Evolutionary conservation across 2,797 vertebrate species (phyloP).

Genomic region (Ispidina lecontei): DNA sequence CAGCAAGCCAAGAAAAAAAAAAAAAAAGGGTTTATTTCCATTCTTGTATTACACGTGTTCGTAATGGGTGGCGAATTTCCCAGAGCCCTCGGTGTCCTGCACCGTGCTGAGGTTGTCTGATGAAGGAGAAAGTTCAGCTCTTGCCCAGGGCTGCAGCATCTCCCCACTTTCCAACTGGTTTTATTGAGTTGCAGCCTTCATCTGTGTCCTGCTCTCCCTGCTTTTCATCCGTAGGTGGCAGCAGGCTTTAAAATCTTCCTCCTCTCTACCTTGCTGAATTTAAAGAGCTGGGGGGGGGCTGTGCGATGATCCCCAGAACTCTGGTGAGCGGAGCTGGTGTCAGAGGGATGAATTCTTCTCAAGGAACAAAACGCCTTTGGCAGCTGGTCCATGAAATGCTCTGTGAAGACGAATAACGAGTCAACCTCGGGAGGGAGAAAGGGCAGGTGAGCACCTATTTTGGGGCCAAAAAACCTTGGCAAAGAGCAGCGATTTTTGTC

Average conservation of each 20-base stretch:
- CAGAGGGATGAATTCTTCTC: not conserved
- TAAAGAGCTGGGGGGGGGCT: not conserved
- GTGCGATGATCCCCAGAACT: not conserved
- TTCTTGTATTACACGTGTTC: not conserved
- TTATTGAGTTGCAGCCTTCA: no score
- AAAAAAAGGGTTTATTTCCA: not conserved
- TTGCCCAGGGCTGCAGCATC: not conserved
- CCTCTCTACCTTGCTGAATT: not conserved
- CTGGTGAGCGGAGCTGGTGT: not conserved
- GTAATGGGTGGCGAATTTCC: not conserved
- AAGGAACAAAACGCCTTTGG: not conserved
- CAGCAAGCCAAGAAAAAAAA: not conserved
- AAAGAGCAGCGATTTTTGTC: not conserved
- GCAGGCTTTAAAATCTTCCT: constrained; percentile 47
- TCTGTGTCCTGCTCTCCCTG: not conserved
- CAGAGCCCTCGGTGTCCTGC: not conserved
- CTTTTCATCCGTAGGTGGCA: constrained; percentile 69
- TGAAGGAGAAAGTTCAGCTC: not conserved
- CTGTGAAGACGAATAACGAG: not conserved
- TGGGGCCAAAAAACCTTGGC: not conserved
- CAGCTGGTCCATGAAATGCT: not conserved
- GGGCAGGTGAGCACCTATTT: not conserved
- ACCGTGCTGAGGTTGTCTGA: no score
- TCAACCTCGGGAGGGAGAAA: not conserved
- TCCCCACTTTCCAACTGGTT: not conserved